phyloP scores from a whole-genome alignment of 1,140 invertebrate genomes.

The Paralvinella palmiformis region DNA sequence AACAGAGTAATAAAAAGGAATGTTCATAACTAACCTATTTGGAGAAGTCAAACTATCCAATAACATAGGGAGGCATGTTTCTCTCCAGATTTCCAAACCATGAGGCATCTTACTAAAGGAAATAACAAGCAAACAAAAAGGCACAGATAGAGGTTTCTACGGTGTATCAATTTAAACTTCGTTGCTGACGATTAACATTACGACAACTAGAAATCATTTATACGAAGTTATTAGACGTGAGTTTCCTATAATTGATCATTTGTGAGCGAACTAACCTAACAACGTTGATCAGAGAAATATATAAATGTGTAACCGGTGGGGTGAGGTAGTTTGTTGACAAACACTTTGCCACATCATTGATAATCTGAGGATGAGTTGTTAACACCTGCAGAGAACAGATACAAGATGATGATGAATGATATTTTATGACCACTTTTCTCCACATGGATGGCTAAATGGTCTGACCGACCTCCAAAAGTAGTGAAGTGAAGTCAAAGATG shows the following conservation, averaged over 20 bases:
- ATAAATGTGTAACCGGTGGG: background rate
- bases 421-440: no score
- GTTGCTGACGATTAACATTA: no score
- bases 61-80: background rate
- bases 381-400: background rate
- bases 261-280: constrained; percentile 1
- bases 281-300: background rate
- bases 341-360: background rate
- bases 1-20: no score
- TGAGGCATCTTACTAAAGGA: background rate
- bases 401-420: background rate
- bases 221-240: no score
- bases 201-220: no score
- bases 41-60: background rate
- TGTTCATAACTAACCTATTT: background rate
- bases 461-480: no score
- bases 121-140: no score
- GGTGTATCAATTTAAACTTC: no score
- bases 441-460: no score
- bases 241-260: no score
- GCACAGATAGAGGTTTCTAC: no score
- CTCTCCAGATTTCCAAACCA: background rate
- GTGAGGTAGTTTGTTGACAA: constrained; percentile 13
- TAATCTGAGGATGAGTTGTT: background rate
- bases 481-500: no score